These are phyloP conservation scores for Planiliza haematocheilus DNA, from an alignment of 2,113 vertebrate genomes.

Conservation along the genomic window DNA sequence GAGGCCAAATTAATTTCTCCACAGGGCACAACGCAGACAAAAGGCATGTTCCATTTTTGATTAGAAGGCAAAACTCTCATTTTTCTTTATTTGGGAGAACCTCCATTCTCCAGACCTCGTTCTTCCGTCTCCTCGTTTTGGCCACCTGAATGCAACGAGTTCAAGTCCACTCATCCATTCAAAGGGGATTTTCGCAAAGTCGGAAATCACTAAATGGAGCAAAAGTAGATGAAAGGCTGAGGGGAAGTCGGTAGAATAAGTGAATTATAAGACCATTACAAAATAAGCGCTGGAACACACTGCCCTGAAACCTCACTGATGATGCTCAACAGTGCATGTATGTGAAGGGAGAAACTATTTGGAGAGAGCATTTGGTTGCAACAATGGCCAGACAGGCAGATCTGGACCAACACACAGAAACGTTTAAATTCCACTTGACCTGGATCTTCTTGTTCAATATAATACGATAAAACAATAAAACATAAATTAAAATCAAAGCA, in stretches of 20 bases:
- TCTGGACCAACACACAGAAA: too few species aligned
- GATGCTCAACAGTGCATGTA: not conserved
- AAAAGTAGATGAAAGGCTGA: conserved; percentile 9
- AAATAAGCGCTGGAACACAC: not conserved
- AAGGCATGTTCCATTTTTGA: conserved; percentile 24
- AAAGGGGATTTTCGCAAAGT: conserved; percentile 24
- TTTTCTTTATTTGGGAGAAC: conserved; percentile 22
- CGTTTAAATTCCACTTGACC: too few species aligned
- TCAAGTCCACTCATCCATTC: conserved; percentile 18
- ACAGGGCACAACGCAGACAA: conserved; percentile 3
- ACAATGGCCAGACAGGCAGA: not conserved
- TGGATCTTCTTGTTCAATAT: too few species aligned
- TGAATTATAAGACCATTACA: conserved; percentile 15
- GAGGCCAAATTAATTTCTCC: conserved; percentile 10
- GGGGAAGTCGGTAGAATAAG: not conserved
- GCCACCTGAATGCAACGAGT: conserved; percentile 15
- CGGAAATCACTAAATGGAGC: conserved; percentile 3
- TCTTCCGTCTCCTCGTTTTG: not conserved
- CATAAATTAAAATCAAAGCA: not conserved
- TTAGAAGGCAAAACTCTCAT: not conserved
- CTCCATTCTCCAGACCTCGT: not conserved
- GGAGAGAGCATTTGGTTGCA: not conserved
- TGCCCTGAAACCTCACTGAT: conserved; percentile 6
- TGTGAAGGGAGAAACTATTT: not conserved
- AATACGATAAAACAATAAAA: too few species aligned